Evolutionary conservation across 2,888 invertebrate genomes (phyloP).

Genomic region (Campoplex capitator): DNA sequence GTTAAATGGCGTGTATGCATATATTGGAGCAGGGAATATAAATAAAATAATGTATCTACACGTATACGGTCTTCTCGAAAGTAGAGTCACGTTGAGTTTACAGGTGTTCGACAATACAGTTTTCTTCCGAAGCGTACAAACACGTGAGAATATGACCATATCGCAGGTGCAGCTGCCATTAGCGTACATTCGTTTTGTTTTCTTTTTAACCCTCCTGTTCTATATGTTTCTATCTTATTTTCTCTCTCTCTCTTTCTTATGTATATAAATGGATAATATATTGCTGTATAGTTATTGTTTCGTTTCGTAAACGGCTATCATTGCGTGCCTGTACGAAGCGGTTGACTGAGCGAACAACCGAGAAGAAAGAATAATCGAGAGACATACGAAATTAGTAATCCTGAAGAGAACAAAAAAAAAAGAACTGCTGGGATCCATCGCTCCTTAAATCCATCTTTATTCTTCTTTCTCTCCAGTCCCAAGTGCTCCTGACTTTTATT

Average conservation of each 20-base stretch:
- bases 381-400: slow-evolving; percentile 39
- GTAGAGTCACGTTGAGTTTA: slow-evolving; percentile 72
- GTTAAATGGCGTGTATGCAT: slow-evolving; percentile 26
- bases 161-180: slow-evolving; percentile 80
- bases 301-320: slow-evolving; percentile 77
- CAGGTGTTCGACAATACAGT: slow-evolving; percentile 78
- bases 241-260: slow-evolving; percentile 4
- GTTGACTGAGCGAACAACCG: slow-evolving; percentile 57
- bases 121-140: slow-evolving; percentile 48
- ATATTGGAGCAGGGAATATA: background rate
- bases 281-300: slow-evolving; percentile 74
- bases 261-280: background rate
- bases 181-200: slow-evolving; percentile 30
- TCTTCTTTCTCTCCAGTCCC: slow-evolving; percentile 14
- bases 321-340: slow-evolving; percentile 63
- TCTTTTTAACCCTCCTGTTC: slow-evolving; percentile 29
- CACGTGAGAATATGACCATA: slow-evolving; percentile 81
- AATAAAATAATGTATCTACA: background rate
- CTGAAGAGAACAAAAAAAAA: slow-evolving; percentile 18
- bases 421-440: slow-evolving; percentile 1
- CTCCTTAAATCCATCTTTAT: slow-evolving; percentile 18
- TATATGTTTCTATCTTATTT: slow-evolving; percentile 36
- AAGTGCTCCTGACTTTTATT: slow-evolving; percentile 62
- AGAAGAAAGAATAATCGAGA: slow-evolving; percentile 14
- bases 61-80: slow-evolving; percentile 6